phyloP scores from a whole-genome alignment of 2,113 vertebrate genomes.

The Ailurus styani region DNA sequence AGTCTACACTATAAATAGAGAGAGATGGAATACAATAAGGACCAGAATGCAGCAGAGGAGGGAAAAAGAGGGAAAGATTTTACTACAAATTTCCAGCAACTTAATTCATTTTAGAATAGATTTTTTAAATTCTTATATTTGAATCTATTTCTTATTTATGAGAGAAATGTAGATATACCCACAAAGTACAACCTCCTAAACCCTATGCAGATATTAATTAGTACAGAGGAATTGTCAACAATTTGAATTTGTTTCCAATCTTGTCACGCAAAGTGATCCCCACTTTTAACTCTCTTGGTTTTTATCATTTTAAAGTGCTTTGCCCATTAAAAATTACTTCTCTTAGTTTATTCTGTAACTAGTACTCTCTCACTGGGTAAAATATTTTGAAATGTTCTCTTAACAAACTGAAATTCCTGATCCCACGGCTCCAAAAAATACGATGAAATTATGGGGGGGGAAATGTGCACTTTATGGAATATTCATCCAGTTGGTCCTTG shows the following conservation, averaged over 20 bases:
- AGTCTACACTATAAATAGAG: constrained; percentile 23
- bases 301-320: not conserved
- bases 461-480: not conserved
- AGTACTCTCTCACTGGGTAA: not conserved
- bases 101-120: constrained; percentile 8
- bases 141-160: not conserved
- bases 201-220: not conserved
- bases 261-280: not conserved
- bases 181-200: not conserved
- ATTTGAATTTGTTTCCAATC: constrained; percentile 20
- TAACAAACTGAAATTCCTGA: constrained; percentile 31
- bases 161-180: not conserved
- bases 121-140: constrained; percentile 21
- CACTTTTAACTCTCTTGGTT: constrained; percentile 8
- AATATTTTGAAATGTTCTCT: constrained; percentile 36
- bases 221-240: not conserved
- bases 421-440: not conserved
- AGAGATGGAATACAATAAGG: not conserved
- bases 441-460: not conserved
- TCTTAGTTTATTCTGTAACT: constrained; percentile 2
- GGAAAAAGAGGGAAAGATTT: not conserved
- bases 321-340: constrained; percentile 36
- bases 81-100: constrained; percentile 29
- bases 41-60: not conserved
- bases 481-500: not conserved